Evolutionary conservation across 2,888 invertebrate genomes (phyloP).

Genomic region (Scelioninae gen. 1): DNA sequence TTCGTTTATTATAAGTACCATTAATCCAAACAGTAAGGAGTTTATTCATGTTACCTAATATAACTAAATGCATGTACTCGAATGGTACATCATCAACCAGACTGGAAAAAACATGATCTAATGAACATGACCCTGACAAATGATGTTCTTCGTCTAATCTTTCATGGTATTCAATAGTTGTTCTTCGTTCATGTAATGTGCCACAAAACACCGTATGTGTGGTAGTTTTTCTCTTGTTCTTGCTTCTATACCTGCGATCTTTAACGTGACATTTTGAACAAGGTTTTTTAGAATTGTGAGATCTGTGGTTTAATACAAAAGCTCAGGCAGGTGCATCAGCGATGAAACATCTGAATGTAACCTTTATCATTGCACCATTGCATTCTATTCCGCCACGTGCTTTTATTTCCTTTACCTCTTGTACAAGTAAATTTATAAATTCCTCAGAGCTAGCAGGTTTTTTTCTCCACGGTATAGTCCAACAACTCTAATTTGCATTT

Average conservation of each 20-base stretch:
- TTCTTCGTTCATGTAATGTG: slow-evolving; percentile 11
- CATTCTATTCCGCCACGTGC: neutral
- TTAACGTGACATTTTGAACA: slow-evolving; percentile 30
- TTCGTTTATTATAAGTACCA: neutral
- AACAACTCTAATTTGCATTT: slow-evolving; percentile 23
- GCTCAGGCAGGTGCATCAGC: slow-evolving; percentile 9
- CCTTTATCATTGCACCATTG: neutral
- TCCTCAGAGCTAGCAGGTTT: slow-evolving; percentile 49
- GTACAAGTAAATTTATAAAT: slow-evolving; percentile 1
- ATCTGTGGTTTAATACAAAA: slow-evolving; percentile 38
- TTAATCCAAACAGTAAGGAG: neutral
- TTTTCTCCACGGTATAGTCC: slow-evolving; percentile 60
- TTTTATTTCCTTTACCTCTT: slow-evolving; percentile 6
- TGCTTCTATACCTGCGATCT: neutral
- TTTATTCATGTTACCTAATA: neutral
- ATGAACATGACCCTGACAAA: neutral
- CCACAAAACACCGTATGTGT: slow-evolving; percentile 14
- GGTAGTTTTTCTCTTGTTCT: slow-evolving; percentile 13
- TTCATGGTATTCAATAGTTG: slow-evolving; percentile 27
- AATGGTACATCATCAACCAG: slow-evolving; percentile 13
- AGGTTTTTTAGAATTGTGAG: neutral
- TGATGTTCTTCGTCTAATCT: slow-evolving; percentile 15
- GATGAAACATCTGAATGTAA: slow-evolving; percentile 16
- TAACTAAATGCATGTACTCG: slow-evolving; percentile 13
- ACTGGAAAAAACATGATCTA: slow-evolving; percentile 9